Evolutionary conservation across 1,140 invertebrate genomes (phyloP).

Genomic region (Brachionus angularis): DNA sequence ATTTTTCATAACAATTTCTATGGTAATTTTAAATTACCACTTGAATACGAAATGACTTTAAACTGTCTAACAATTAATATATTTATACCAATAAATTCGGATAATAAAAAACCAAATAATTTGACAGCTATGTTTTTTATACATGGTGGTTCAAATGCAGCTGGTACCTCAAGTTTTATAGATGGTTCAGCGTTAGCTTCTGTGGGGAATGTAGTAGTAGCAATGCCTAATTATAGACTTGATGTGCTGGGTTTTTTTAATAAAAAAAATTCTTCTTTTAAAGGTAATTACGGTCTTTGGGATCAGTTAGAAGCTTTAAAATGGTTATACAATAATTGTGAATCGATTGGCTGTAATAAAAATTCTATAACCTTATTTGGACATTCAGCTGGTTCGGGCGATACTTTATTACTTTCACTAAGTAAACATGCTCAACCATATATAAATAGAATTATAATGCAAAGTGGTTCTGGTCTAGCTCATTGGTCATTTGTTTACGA

Average conservation of each 20-base stretch:
- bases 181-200: constrained; percentile 45
- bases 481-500: constrained; percentile 30
- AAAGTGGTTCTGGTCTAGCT: constrained; percentile 33
- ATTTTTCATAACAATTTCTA: constrained; percentile 39
- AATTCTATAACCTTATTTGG: constrained; percentile 51
- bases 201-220: constrained; percentile 51
- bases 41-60: constrained; percentile 19
- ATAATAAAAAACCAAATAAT: neutral
- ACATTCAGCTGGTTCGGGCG: constrained; percentile 49
- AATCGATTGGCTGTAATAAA: constrained; percentile 49
- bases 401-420: constrained; percentile 8
- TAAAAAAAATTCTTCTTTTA: neutral
- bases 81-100: neutral
- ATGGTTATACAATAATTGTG: constrained; percentile 61
- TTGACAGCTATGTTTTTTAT: constrained; percentile 57
- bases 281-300: constrained; percentile 65
- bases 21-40: constrained; percentile 28
- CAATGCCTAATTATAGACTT: constrained; percentile 56
- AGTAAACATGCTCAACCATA: neutral
- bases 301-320: constrained; percentile 64
- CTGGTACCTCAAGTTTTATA: neutral
- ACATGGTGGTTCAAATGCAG: constrained; percentile 41
- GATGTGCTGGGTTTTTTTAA: constrained; percentile 48
- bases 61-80: constrained; percentile 25
- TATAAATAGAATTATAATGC: constrained; percentile 30